A percentile compares a stretch with the other conserved stretches of the same genome.
Evolutionary conservation across 2,888 invertebrate genomes (phyloP).

Genomic region (Sminthurides aquaticus): DNA sequence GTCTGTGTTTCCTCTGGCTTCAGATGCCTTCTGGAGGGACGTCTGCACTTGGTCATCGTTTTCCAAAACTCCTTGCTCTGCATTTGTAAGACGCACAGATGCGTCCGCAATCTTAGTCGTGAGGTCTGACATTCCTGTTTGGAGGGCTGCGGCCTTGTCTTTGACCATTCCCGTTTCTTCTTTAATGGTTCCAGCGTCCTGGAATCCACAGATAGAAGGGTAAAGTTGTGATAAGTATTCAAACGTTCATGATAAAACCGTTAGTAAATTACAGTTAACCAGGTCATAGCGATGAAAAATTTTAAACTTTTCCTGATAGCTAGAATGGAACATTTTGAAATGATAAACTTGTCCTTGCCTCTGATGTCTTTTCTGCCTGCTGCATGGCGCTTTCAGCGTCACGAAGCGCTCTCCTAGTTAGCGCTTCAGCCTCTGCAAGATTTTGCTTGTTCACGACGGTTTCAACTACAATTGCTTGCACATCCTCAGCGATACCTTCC

Average conservation of each 20-base stretch:
- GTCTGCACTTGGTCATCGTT: constrained; percentile 32
- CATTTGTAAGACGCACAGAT: constrained; percentile 56
- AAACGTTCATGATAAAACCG: neutral
- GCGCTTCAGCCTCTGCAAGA: constrained; percentile 66
- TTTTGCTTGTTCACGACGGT: constrained; percentile 64
- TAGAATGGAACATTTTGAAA: no score
- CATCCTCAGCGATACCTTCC: constrained; percentile 63
- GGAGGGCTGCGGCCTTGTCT: constrained; percentile 64
- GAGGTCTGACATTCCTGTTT: constrained; percentile 68
- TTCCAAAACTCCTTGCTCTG: constrained; percentile 21
- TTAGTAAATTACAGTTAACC: neutral
- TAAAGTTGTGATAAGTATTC: neutral
- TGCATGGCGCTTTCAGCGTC: constrained; percentile 71
- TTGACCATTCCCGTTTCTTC: constrained; percentile 70
- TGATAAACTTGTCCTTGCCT: no score
- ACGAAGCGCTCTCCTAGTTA: constrained; percentile 65
- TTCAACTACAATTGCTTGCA: constrained; percentile 60
- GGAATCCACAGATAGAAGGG: constrained; percentile 21
- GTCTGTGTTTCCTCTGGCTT: constrained; percentile 74
- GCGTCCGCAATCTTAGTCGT: constrained; percentile 66
- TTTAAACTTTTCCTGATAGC: neutral
- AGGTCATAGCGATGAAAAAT: neutral
- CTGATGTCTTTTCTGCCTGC: constrained; percentile 70
- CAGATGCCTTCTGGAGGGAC: constrained; percentile 66
- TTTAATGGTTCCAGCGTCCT: constrained; percentile 71